phyloP scores from a whole-genome alignment of 2,888 invertebrate genomes.

The Sipha maydis region DNA sequence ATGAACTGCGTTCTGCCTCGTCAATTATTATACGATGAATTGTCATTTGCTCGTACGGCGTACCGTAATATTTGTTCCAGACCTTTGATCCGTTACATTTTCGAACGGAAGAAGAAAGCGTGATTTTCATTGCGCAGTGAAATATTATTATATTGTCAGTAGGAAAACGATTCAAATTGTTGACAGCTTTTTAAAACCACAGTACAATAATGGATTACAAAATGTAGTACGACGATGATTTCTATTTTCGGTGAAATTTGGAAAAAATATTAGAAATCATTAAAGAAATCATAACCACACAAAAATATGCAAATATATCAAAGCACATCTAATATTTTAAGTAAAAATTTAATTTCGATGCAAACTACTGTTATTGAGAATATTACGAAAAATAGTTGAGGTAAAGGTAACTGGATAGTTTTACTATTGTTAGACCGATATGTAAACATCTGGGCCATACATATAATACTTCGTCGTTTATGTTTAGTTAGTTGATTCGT shows the following conservation, averaged over 20 bases:
- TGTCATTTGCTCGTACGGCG: background rate
- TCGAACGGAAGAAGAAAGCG: background rate
- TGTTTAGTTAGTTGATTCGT: too few relatives aligned
- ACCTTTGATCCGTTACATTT: conserved; percentile 30
- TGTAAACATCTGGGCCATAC: too few relatives aligned
- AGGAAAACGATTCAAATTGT: background rate
- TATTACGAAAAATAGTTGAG: too few relatives aligned
- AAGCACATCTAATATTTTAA: too few relatives aligned
- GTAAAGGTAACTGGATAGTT: too few relatives aligned
- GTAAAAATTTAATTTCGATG: too few relatives aligned
- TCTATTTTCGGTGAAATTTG: background rate
- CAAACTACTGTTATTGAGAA: too few relatives aligned
- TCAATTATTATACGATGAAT: conserved; percentile 16
- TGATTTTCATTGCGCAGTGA: background rate
- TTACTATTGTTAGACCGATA: too few relatives aligned
- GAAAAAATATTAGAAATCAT: background rate
- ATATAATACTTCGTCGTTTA: too few relatives aligned
- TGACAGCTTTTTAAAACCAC: background rate
- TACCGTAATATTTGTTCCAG: conserved; percentile 4
- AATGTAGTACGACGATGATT: background rate
- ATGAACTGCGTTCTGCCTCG: conserved; percentile 8
- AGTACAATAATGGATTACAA: background rate
- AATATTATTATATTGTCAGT: background rate
- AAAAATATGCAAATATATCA: too few relatives aligned
- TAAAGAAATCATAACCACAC: background rate